Conservation (phyloP, 2,888 invertebrate genomes). For the Calameuta filiformis region DNA sequence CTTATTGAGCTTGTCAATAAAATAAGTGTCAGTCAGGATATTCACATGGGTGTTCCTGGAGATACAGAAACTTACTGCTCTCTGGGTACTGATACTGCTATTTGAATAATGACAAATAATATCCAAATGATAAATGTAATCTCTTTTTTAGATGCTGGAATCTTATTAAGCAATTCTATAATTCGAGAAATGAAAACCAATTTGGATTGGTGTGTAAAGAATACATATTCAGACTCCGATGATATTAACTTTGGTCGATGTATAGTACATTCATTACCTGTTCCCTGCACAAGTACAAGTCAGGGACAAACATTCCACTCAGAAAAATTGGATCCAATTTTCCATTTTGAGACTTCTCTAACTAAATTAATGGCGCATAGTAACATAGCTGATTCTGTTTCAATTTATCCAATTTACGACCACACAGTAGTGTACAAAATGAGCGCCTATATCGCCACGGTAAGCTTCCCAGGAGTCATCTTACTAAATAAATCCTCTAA, state of each 20-base stretch:
- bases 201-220: slow-evolving; percentile 91
- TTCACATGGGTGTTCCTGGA: slow-evolving; percentile 81
- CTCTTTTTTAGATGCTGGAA: slow-evolving; percentile 79
- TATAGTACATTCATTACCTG: slow-evolving; percentile 77
- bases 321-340: slow-evolving; percentile 43
- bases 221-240: slow-evolving; percentile 83
- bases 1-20: slow-evolving; percentile 78
- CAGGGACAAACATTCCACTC: slow-evolving; percentile 67
- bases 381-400: slow-evolving; percentile 71
- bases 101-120: neutral
- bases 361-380: slow-evolving; percentile 60
- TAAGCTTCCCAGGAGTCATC: slow-evolving; percentile 54
- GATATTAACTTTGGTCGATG: slow-evolving; percentile 92
- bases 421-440: slow-evolving; percentile 76
- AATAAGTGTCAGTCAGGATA: slow-evolving; percentile 86
- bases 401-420: slow-evolving; percentile 74
- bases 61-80: slow-evolving; percentile 75
- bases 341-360: slow-evolving; percentile 65
- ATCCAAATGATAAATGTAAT: neutral
- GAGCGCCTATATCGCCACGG: slow-evolving; percentile 79
- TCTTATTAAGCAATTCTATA: slow-evolving; percentile 89
- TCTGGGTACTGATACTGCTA: slow-evolving; percentile 69
- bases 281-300: slow-evolving; percentile 70
- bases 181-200: slow-evolving; percentile 80
- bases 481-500: neutral